Percentiles rank a stretch among this genome's conserved stretches.
Evolutionary conservation across 2,888 invertebrate genomes (phyloP).

Genomic region (Ectemnius lituratus): DNA sequence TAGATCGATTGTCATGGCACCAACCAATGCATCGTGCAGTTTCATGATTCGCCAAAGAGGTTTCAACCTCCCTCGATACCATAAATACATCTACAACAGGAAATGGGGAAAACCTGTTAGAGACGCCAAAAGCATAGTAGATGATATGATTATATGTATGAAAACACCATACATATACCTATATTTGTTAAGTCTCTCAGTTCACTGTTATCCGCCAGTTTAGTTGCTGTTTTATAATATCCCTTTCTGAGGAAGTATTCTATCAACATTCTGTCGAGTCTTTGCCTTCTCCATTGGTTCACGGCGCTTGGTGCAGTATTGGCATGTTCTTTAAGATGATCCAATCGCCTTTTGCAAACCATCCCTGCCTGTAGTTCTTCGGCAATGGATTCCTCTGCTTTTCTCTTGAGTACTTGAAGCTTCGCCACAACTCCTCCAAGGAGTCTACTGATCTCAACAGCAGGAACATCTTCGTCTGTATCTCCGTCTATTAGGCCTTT

Average conservation of each 20-base stretch:
- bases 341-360: slow-evolving; percentile 94
- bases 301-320: slow-evolving; percentile 80
- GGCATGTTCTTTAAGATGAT: slow-evolving; percentile 91
- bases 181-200: slow-evolving; percentile 95
- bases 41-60: slow-evolving; percentile 88
- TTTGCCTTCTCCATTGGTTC: slow-evolving; percentile 90
- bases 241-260: slow-evolving; percentile 97
- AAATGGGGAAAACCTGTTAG: slow-evolving; percentile 38
- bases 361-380: slow-evolving; percentile 95
- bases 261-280: slow-evolving; percentile 96
- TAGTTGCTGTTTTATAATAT: slow-evolving; percentile 95
- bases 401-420: slow-evolving; percentile 92
- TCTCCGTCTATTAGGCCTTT: slow-evolving; percentile 83
- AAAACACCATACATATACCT: slow-evolving; percentile 77
- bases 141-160: not conserved
- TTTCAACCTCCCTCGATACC: slow-evolving; percentile 91
- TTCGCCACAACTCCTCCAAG: slow-evolving; percentile 94
- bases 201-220: slow-evolving; percentile 89
- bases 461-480: slow-evolving; percentile 78
- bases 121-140: slow-evolving; percentile 16
- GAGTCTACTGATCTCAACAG: slow-evolving; percentile 87
- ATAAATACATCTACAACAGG: slow-evolving; percentile 85
- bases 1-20: slow-evolving; percentile 98
- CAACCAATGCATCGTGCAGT: slow-evolving; percentile 94
- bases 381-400: slow-evolving; percentile 95